Base-by-base conservation (phyloP, 2,888 invertebrate species). In the Eumacrocentrus americanus region DNA sequence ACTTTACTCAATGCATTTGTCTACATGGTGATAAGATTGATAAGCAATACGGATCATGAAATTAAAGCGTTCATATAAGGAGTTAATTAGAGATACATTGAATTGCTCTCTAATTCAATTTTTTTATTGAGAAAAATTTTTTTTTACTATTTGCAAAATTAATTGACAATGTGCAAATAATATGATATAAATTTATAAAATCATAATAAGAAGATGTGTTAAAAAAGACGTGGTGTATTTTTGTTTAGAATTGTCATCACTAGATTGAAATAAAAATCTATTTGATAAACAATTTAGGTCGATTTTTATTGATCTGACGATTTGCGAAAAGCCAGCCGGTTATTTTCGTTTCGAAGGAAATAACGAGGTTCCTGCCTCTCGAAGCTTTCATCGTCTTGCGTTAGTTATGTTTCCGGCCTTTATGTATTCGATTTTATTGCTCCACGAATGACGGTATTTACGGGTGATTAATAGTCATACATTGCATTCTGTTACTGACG, bases 381-480 rank as follows among this genome's bases (percentile, higher is more conserved):
- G 29, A 4, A 46, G 22, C 46, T 23, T 46, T 46, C 46, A 46
- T 46, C 46, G 46, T 12, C 6, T 25, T 20, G 12, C 23, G 25
- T 46, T 46, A 46, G 46, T 46, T 46, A 46, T 46, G 46, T 46
- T 46, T 46, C 46, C 46, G 20, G 46, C 25, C 12, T 46, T 46
- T n/a, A 46, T 46, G 25, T 23, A 46, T 22, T 46, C 12, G 12
- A 46, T 23, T 46, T 46, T 46, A 46, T 46, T 20, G 25, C 46
- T 46, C 7, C 46, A 25, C 25, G 23, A 46, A 46, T 23, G 4
- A 12, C 25, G 9, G 29, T 46, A 46, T 46, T 46, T 46, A n/a
- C 25, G 46, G 20, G 23, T 22, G 23, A 46, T 46, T 22, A 46
- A 46, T 46, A 25, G 25, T 46, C 25, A 23, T 1, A n/a, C 23